Conservation (phyloP, 2,888 invertebrate species). For the Thymelicus lineola region DNA sequence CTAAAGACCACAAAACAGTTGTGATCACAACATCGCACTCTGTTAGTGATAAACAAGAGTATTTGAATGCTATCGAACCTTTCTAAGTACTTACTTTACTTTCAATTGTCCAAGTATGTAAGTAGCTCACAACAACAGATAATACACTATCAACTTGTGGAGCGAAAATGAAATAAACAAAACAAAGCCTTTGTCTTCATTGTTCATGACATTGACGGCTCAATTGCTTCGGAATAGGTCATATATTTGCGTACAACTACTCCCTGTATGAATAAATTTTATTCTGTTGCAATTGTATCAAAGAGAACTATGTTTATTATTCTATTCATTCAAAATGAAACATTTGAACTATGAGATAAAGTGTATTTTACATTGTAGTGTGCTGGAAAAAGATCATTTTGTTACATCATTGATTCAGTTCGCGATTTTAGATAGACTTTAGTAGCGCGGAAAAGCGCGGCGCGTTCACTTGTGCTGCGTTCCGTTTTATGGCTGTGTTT, state of each 20-base stretch:
- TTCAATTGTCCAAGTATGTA: neutral
- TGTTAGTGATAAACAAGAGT: too few relatives aligned
- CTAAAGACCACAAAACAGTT: too few relatives aligned
- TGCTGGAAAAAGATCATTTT: conserved; percentile 2
- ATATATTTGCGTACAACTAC: conserved; percentile 19
- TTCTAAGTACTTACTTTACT: neutral
- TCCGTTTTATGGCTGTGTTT: conserved; percentile 30
- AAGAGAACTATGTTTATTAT: neutral
- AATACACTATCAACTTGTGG: conserved; percentile 18
- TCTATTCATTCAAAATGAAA: conserved; percentile 1
- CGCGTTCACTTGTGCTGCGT: conserved; percentile 47
- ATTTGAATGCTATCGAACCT: neutral
- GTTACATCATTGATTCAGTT: conserved; percentile 20
- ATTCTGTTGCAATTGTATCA: neutral
- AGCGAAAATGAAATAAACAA: conserved; percentile 29
- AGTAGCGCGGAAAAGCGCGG: conserved; percentile 72
- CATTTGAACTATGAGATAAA: neutral
- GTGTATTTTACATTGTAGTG: conserved; percentile 1
- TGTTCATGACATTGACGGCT: conserved; percentile 25
- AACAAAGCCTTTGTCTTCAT: conserved; percentile 35
- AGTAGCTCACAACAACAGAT: neutral
- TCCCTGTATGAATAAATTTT: conserved; percentile 26
- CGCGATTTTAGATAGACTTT: conserved; percentile 33
- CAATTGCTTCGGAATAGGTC: conserved; percentile 18
- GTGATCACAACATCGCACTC: too few relatives aligned